A percentile compares a stretch with the other conserved stretches of the same genome.
phyloP scores from a whole-genome alignment of 2,888 invertebrate genomes.

The Chaetoderma sp. region DNA sequence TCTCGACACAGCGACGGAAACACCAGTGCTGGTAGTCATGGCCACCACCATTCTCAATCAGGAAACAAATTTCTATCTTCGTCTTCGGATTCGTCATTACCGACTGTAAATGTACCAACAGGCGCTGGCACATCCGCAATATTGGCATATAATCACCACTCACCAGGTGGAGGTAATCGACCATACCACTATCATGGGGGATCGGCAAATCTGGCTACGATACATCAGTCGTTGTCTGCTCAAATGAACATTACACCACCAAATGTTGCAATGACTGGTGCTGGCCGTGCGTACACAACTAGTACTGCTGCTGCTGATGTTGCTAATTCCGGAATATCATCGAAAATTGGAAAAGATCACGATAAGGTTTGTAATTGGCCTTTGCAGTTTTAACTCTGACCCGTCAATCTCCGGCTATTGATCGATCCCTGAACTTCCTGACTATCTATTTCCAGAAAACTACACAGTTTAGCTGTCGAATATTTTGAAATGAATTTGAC shows the following conservation, averaged over 20 bases:
- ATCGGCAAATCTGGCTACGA: slow-evolving; percentile 13
- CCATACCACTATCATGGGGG: slow-evolving; percentile 70
- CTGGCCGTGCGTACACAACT: slow-evolving; percentile 34
- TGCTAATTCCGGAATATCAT: no score
- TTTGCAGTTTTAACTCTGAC: no score
- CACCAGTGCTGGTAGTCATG: no score
- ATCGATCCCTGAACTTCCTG: no score
- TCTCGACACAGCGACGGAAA: no score
- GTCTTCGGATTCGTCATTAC: slow-evolving; percentile 20
- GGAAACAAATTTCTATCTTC: slow-evolving; percentile 17
- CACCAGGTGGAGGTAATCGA: slow-evolving; percentile 21
- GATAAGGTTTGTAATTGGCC: no score
- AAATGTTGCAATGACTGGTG: slow-evolving; percentile 65
- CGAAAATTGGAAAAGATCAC: no score
- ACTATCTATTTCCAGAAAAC: no score
- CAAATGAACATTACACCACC: slow-evolving; percentile 65
- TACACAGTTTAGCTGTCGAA: no score
- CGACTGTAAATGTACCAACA: slow-evolving; percentile 18
- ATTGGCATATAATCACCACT: slow-evolving; percentile 21
- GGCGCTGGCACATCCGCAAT: slow-evolving; percentile 11
- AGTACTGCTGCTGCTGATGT: no score
- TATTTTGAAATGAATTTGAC: no score
- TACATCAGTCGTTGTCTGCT: slow-evolving; percentile 75
- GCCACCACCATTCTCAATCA: slow-evolving; percentile 31
- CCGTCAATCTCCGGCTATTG: no score